Conservation (phyloP, 2,888 invertebrate species). For the Plagodis dolabraria region DNA sequence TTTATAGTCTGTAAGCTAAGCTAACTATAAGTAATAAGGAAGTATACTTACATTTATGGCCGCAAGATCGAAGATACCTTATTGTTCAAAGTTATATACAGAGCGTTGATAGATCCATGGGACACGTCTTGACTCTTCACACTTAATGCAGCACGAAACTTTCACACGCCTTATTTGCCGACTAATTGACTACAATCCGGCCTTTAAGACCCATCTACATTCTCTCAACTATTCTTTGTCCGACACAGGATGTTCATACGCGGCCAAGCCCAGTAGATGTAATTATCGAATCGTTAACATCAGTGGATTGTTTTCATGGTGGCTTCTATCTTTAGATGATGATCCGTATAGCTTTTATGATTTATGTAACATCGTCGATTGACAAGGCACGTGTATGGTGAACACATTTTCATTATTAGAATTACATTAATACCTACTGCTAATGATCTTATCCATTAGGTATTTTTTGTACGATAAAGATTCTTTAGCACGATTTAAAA, state of each 20-base stretch:
- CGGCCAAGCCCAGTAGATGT: slow-evolving; percentile 38
- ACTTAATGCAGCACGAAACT: no score
- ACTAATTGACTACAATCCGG: no score
- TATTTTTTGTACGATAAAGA: slow-evolving; percentile 3
- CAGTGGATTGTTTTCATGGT: slow-evolving; percentile 68
- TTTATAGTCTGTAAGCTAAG: no score
- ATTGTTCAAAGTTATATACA: no score
- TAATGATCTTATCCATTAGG: slow-evolving; percentile 18
- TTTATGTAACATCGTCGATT: slow-evolving; percentile 34
- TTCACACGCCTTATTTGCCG: no score
- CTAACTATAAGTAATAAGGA: no score
- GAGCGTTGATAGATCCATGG: no score
- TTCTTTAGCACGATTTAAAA: slow-evolving; percentile 1
- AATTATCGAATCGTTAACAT: slow-evolving; percentile 80
- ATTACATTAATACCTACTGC: slow-evolving; percentile 3
- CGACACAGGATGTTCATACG: slow-evolving; percentile 48
- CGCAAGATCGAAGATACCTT: no score
- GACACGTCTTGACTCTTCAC: no score
- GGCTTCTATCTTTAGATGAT: slow-evolving; percentile 41
- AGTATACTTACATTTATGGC: no score
- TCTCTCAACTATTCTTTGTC: slow-evolving; percentile 40
- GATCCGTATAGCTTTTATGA: slow-evolving; percentile 37
- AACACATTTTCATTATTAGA: slow-evolving; percentile 21
- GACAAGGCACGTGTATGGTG: slow-evolving; percentile 30
- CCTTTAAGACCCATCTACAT: background rate